A percentile compares a stretch with the other conserved stretches of the same genome.
Conservation (phyloP, 2,113 vertebrate genomes). For the Myodes glareolus region DNA sequence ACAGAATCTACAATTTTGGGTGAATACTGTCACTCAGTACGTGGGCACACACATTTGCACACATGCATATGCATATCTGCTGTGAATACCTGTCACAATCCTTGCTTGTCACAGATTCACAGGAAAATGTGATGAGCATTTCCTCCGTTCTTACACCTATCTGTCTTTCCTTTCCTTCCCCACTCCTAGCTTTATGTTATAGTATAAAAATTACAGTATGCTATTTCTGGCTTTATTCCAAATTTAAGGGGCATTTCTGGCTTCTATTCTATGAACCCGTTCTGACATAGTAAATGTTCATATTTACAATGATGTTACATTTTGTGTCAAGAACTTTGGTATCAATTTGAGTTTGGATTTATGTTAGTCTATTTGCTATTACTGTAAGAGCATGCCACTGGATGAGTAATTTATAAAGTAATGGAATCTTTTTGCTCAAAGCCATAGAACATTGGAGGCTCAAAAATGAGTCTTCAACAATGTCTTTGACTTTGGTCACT, state of each 20-base stretch:
- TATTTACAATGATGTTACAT: background rate
- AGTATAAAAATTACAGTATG: background rate
- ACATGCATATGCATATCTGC: too few relatives aligned
- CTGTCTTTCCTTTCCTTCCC: background rate
- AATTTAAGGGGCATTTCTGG: background rate
- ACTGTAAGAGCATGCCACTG: background rate
- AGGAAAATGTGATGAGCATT: rapidly evolving
- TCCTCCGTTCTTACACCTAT: background rate
- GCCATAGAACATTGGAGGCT: background rate
- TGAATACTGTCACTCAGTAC: background rate
- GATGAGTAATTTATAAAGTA: background rate
- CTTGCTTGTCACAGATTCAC: background rate
- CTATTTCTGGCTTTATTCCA: background rate
- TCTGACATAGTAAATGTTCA: background rate
- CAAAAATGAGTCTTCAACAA: rapidly evolving
- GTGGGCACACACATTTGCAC: too few relatives aligned
- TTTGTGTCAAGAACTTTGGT: background rate
- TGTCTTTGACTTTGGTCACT: too few relatives aligned
- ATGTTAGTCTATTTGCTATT: background rate
- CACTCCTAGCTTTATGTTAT: too few relatives aligned
- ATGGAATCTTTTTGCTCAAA: background rate
- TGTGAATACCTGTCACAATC: too few relatives aligned
- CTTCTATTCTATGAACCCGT: rapidly evolving
- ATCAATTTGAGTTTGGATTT: background rate
- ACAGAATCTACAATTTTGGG: background rate